Evolutionary conservation across 2,888 invertebrate species (phyloP).

Genomic region (Cephus pulcher): DNA sequence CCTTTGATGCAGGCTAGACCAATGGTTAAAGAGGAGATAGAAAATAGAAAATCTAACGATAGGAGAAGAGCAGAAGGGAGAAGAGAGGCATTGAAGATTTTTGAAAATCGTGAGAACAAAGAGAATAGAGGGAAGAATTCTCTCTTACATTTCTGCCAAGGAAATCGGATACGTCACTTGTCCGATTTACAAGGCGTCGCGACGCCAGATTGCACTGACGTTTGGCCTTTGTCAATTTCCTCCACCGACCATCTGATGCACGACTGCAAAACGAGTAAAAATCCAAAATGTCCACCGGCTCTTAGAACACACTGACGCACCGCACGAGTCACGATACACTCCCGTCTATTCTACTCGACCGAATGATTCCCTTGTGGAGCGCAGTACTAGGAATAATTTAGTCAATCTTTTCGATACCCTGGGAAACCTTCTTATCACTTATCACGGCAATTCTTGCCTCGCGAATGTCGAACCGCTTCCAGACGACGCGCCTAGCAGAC

Average conservation of each 20-base stretch:
- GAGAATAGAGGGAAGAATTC: neutral
- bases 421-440: conserved; percentile 37
- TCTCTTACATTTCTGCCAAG: neutral
- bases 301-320: conserved; percentile 20
- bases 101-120: neutral
- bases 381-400: neutral
- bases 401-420: neutral
- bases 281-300: conserved; percentile 54
- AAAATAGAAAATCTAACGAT: neutral
- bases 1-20: neutral
- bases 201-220: conserved; percentile 26
- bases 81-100: neutral
- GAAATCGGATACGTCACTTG: neutral
- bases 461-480: conserved; percentile 55
- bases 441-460: conserved; percentile 53
- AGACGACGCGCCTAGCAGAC: conserved; percentile 63
- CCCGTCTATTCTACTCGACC: conserved; percentile 6
- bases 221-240: conserved; percentile 25
- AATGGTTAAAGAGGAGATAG: neutral
- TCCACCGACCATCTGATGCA: conserved; percentile 45
- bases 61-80: too few species aligned
- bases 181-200: neutral
- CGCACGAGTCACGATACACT: conserved; percentile 10
- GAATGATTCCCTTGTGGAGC: neutral
- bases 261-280: conserved; percentile 46